A percentile compares a stretch with the other conserved stretches of the same genome.
These are phyloP conservation scores for Macrotis lagotis DNA, from an alignment of 2,113 vertebrate species.

Conservation along the genomic window DNA sequence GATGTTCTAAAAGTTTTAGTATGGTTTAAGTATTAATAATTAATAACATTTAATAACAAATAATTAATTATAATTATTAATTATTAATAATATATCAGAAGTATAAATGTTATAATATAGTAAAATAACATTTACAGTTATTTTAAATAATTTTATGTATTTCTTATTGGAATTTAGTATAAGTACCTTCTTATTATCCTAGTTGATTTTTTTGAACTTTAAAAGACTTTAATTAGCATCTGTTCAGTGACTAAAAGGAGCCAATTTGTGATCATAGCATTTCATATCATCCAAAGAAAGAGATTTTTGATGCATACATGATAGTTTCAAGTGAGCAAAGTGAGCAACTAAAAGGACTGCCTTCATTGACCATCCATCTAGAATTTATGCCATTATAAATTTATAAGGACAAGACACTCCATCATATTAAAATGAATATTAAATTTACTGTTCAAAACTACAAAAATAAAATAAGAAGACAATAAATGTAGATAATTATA, in stretches of 20 bases:
- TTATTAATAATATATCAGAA: too few relatives aligned
- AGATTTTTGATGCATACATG: not conserved
- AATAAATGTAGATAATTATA: not conserved
- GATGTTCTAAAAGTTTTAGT: not conserved
- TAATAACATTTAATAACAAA: too few relatives aligned
- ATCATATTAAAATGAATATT: not conserved
- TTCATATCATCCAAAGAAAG: not conserved
- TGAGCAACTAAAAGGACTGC: not conserved
- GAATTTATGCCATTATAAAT: too few relatives aligned
- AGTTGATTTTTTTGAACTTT: not conserved
- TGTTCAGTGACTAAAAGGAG: not conserved
- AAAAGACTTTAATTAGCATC: not conserved
- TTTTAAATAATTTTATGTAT: not conserved
- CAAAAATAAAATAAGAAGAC: not conserved
- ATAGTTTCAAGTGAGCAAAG: not conserved
- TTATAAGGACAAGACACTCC: not conserved
- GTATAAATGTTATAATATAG: not conserved
- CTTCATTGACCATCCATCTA: not conserved
- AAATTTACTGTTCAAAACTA: not conserved
- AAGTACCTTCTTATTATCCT: not conserved
- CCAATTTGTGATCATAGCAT: not conserved
- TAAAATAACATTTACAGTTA: not conserved
- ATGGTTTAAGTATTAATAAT: not conserved
- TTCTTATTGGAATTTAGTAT: not conserved
- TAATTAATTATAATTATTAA: too few relatives aligned